These are phyloP conservation scores for Microcebus jonahi DNA, from an alignment of 2,113 vertebrate genomes.

Conservation along the genomic window DNA sequence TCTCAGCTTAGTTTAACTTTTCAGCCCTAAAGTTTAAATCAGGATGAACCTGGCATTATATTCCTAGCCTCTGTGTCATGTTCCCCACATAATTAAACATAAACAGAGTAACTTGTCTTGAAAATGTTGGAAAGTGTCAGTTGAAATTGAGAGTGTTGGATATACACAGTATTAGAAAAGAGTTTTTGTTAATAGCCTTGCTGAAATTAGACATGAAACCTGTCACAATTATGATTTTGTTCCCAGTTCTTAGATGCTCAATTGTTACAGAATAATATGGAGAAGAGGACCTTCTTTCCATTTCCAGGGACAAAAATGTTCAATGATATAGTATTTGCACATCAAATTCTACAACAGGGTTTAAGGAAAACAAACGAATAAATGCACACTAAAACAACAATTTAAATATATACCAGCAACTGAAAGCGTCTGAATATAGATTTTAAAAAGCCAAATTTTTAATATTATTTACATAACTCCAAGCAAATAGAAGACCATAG, in stretches of 20 bases:
- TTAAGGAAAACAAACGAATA: background rate
- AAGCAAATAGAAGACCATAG: background rate
- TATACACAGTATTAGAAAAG: background rate
- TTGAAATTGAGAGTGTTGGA: background rate
- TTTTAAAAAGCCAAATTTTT: slow-evolving; percentile 29
- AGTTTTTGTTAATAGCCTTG: background rate
- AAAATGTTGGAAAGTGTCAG: background rate
- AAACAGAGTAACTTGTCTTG: background rate
- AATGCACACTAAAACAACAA: background rate
- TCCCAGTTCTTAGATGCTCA: background rate
- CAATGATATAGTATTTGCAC: background rate
- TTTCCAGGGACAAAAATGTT: background rate
- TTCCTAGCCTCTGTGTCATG: background rate
- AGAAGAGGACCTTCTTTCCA: background rate
- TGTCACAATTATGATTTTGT: background rate
- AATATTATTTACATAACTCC: background rate
- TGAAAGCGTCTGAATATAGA: background rate
- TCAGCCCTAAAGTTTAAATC: background rate
- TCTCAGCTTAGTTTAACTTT: background rate
- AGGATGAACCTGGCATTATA: background rate
- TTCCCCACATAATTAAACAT: background rate
- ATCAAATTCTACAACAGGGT: background rate
- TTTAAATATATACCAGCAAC: background rate
- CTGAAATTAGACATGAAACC: background rate
- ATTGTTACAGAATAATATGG: background rate